Conservation (phyloP, 2,113 vertebrate genomes). For the Forbesichthys papilliferus region DNA sequence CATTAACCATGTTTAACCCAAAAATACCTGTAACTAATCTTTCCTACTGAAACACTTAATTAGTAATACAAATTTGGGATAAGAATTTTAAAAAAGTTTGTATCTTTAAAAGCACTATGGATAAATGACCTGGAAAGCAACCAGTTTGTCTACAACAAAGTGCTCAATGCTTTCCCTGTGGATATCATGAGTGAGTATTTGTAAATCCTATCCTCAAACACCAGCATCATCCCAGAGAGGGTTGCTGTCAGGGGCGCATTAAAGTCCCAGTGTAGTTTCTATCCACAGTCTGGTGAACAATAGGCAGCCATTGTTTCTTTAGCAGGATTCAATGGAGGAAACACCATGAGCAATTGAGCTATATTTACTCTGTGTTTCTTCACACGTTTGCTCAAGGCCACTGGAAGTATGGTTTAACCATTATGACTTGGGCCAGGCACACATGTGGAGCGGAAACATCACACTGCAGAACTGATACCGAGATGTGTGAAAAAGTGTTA, state of each 20-base stretch:
- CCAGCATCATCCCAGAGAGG: no score
- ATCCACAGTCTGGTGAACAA: constrained; percentile 59
- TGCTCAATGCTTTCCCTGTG: neutral
- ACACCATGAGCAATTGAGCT: constrained; percentile 58
- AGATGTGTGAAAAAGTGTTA: neutral
- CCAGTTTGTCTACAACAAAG: neutral
- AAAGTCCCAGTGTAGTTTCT: constrained; percentile 25
- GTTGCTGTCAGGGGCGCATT: no score
- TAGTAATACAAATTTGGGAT: neutral
- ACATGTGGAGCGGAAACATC: constrained; percentile 1
- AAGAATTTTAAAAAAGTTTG: constrained; percentile 28
- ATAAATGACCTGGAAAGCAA: constrained; percentile 6
- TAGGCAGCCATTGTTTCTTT: constrained; percentile 71
- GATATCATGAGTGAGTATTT: neutral
- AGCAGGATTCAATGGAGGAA: constrained; percentile 65
- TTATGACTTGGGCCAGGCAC: constrained; percentile 17
- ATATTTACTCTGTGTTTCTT: constrained; percentile 67
- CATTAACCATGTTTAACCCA: constrained; percentile 9
- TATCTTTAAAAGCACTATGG: neutral
- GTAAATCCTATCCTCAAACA: neutral
- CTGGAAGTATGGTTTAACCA: constrained; percentile 15
- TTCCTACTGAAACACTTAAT: constrained; percentile 1
- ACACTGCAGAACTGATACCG: neutral
- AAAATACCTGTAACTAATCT: constrained; percentile 24
- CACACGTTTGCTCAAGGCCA: constrained; percentile 56